These are phyloP conservation scores for Brachyptera putata DNA, from an alignment of 2,888 invertebrate genomes.

Conservation along the genomic window DNA sequence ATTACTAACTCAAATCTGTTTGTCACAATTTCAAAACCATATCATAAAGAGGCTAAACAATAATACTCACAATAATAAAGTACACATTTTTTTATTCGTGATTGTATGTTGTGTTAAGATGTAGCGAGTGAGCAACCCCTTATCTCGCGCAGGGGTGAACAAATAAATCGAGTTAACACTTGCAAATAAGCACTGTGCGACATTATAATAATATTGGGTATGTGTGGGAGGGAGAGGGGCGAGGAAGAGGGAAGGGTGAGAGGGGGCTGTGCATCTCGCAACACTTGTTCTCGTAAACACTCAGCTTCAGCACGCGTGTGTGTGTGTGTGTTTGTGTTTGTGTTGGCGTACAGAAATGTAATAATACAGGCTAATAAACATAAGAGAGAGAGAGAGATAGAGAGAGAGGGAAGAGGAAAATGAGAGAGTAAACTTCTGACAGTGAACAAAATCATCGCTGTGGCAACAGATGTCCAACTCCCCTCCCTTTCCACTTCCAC, in stretches of 20 bases:
- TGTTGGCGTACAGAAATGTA: slow-evolving; percentile 27
- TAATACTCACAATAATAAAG: no score
- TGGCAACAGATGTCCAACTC: slow-evolving; percentile 13
- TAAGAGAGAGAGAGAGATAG: slow-evolving; percentile 18
- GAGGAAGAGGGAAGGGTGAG: no score
- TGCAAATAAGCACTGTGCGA: slow-evolving; percentile 48
- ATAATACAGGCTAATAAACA: slow-evolving; percentile 29
- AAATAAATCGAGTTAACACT: slow-evolving; percentile 49
- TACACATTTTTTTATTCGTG: no score
- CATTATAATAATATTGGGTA: slow-evolving; percentile 28
- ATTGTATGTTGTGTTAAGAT: no score
- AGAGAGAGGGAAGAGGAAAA: slow-evolving; percentile 22
- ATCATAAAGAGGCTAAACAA: no score
- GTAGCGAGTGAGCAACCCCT: no score
- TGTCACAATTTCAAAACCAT: no score
- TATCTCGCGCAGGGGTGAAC: no score
- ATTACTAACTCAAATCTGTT: no score
- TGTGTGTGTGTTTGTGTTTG: slow-evolving; percentile 20
- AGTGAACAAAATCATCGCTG: slow-evolving; percentile 18
- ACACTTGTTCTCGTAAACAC: slow-evolving; percentile 28
- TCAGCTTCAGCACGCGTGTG: slow-evolving; percentile 1
- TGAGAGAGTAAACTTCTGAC: slow-evolving; percentile 19
- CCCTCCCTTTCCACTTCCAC: not conserved
- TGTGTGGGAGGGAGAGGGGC: no score
- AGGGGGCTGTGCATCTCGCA: not conserved